These are phyloP conservation scores for Cydia fagiglandana DNA, from an alignment of 1,140 invertebrate genomes.

Conservation along the genomic window DNA sequence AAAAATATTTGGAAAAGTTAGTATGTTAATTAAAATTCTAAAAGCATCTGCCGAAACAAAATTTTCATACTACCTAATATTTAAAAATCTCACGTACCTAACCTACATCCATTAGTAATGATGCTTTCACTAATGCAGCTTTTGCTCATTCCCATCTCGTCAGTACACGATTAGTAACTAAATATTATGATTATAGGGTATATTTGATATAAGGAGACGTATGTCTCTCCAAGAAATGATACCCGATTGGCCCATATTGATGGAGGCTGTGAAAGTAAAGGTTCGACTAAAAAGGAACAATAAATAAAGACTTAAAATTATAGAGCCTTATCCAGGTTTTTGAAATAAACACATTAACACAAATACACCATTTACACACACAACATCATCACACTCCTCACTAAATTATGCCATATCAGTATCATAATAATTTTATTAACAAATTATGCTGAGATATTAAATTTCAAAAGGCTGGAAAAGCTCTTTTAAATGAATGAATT, in stretches of 20 bases:
- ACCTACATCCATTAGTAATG: conserved; percentile 14
- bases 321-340: conserved; percentile 51
- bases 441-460: neutral
- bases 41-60: neutral
- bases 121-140: conserved; percentile 44
- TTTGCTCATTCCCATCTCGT: conserved; percentile 48
- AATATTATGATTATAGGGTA: conserved; percentile 79
- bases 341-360: conserved; percentile 43
- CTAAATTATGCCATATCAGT: neutral
- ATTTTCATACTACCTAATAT: neutral
- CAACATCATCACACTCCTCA: neutral
- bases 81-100: conserved; percentile 4
- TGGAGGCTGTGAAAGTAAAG: conserved; percentile 81
- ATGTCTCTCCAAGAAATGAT: conserved; percentile 82
- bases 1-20: conserved; percentile 4
- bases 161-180: conserved; percentile 31
- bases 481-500: conserved; percentile 69
- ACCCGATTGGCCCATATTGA: conserved; percentile 82
- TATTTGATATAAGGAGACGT: conserved; percentile 83
- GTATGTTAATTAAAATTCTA: neutral
- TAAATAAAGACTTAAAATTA: conserved; percentile 57
- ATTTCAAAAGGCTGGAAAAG: conserved; percentile 53
- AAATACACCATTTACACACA: neutral
- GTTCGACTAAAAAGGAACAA: conserved; percentile 79
- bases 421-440: neutral